A percentile compares a stretch with the other conserved stretches of the same genome.
Evolutionary conservation across 2,113 vertebrate genomes (phyloP).

Genomic region (Phylloscopus trochilus): DNA sequence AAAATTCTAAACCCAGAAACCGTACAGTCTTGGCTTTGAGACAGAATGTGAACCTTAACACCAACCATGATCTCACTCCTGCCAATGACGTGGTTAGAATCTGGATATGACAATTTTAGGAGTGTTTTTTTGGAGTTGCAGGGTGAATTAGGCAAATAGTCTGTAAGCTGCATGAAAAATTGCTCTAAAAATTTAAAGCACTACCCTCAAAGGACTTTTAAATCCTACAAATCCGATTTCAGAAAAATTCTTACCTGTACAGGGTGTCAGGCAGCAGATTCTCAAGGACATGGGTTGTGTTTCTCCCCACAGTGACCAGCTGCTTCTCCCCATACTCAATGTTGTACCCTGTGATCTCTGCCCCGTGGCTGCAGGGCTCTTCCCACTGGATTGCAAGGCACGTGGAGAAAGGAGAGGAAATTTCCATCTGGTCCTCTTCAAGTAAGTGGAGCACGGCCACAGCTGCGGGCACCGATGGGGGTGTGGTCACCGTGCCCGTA

Average conservation of each 20-base stretch:
- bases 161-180: neutral
- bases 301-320: slow-evolving; percentile 66
- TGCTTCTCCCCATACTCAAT: slow-evolving; percentile 80
- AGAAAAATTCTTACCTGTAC: slow-evolving; percentile 70
- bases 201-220: neutral
- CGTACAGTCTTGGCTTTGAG: neutral
- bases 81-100: accelerated
- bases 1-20: neutral
- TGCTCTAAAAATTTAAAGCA: neutral
- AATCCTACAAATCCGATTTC: neutral
- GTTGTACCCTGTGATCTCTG: slow-evolving; percentile 81
- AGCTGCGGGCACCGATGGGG: slow-evolving; percentile 70
- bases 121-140: neutral
- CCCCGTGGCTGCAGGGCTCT: slow-evolving; percentile 78
- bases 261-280: slow-evolving; percentile 78
- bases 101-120: neutral
- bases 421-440: slow-evolving; percentile 68
- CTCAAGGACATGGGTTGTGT: slow-evolving; percentile 73
- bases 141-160: neutral
- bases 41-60: neutral
- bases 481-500: slow-evolving; percentile 65
- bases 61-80: accelerated
- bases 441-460: slow-evolving; percentile 70
- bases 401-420: slow-evolving; percentile 57
- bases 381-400: slow-evolving; percentile 80